phyloP scores from a whole-genome alignment of 2,113 vertebrate species.

The Otocyon megalotis region DNA sequence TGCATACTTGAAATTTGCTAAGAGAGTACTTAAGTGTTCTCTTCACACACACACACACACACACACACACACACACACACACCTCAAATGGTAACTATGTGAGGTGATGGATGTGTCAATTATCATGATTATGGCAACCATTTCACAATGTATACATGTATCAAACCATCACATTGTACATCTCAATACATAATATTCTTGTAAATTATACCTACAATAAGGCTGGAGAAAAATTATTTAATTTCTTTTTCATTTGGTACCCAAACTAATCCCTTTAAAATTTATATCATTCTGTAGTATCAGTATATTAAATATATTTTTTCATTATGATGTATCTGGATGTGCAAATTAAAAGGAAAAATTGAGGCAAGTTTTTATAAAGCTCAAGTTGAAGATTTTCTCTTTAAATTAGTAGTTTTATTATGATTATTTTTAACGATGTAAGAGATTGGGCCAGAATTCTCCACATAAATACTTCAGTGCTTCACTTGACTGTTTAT shows the following conservation, averaged over 20 bases:
- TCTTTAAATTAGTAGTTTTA: neutral
- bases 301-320: neutral
- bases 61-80: neutral
- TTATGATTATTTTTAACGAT: neutral
- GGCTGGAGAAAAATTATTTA: neutral
- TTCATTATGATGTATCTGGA: neutral
- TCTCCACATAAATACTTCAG: neutral
- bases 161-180: neutral
- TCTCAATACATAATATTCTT: neutral
- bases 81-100: neutral
- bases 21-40: neutral
- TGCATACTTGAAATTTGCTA: neutral
- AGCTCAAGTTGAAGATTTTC: neutral
- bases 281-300: neutral
- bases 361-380: neutral
- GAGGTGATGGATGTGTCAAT: neutral
- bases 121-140: neutral
- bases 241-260: neutral
- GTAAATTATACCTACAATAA: neutral
- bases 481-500: neutral
- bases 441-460: neutral
- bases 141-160: neutral
- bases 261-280: neutral
- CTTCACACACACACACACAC: neutral
- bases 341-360: neutral